Evolutionary conservation across 2,113 vertebrate genomes (phyloP).

Genomic region (Saguinus imperator): DNA sequence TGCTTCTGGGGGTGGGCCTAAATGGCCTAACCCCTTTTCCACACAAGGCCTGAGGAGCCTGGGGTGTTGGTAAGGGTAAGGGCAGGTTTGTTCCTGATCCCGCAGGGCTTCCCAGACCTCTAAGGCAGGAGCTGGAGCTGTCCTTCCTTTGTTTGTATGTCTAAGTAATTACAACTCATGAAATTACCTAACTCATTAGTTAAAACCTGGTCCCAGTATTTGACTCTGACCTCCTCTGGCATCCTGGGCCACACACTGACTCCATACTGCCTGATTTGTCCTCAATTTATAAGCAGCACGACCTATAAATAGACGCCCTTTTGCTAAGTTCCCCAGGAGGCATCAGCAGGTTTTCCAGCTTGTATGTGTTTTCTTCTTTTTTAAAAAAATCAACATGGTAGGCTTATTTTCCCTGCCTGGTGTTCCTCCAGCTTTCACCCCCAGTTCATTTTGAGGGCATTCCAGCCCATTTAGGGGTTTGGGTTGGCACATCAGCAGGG

Average conservation of each 20-base stretch:
- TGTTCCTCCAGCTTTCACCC: not conserved
- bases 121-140: not conserved
- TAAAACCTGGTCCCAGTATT: slow-evolving; percentile 37
- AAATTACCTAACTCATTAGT: slow-evolving; percentile 64
- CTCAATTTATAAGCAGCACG: slow-evolving; percentile 72
- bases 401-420: not conserved
- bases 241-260: slow-evolving; percentile 25
- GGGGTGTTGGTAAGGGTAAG: not conserved
- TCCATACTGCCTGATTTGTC: slow-evolving; percentile 62
- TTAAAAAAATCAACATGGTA: slow-evolving; percentile 40
- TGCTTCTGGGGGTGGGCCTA: not conserved
- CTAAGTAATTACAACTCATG: slow-evolving; percentile 59
- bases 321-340: slow-evolving; percentile 69
- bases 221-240: slow-evolving; percentile 56
- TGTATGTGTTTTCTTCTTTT: slow-evolving; percentile 51
- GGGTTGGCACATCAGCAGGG: too few relatives aligned
- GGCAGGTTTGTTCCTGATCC: not conserved
- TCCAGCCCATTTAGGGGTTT: not conserved
- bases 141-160: slow-evolving; percentile 57
- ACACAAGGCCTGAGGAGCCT: not conserved
- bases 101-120: not conserved
- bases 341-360: slow-evolving; percentile 58
- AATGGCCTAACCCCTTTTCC: not conserved
- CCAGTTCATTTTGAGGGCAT: not conserved
- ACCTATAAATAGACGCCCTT: slow-evolving; percentile 76